Evolutionary conservation across 2,888 invertebrate species (phyloP), one percentile per base, ranked within the genome.

Genomic region (Diachrysia chrysitis): DNA sequence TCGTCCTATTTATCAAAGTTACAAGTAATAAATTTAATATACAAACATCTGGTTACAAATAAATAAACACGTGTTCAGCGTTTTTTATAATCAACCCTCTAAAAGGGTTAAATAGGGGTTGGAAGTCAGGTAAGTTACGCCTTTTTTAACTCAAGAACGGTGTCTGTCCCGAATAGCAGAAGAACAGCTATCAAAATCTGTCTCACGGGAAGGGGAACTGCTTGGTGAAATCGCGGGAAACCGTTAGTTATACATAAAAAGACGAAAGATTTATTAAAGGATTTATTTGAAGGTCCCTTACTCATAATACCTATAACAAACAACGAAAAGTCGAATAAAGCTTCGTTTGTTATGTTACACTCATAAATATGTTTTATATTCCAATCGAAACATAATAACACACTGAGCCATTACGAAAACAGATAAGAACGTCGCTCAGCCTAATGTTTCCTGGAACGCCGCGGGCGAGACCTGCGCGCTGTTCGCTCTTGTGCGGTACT

Each of bases 401-500:
- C 37, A 62, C 35, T 46, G 25, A 53, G 55, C 61, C 58, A 73
- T 78, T 61, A 74, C 69, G 46, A 37, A 42, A 32, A 58, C 32
- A 62, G 63, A 78, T 73, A 74, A 23, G 54, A 12, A 46, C 29
- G 63, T 55, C 51, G 58, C 69, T 54, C 54, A 21, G 54, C 21
- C 78, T 63, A 77, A 74, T 74, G 78, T 62, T 64, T 69, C 75
- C 75, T 73, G 74, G 42, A 58, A 17, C n/a, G 32, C 16, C 57
- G 12, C 35, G 35, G 19, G 69, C 69, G 14, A 42, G 16, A 29
- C 54, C 29, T 9, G 17, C 51, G 17, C 21, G 32, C 25, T 56
- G 42, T 25, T 17, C 25, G 25, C 51, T 5, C 29, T 42, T 51
- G n/a, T 4, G n/a, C 21, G 14, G 57, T 63, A 59, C 58, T 54